A percentile compares a stretch with the other conserved stretches of the same genome.
These are phyloP conservation scores for Melinaea marsaeus DNA, from an alignment of 2,888 invertebrate genomes.

Conservation along the genomic window DNA sequence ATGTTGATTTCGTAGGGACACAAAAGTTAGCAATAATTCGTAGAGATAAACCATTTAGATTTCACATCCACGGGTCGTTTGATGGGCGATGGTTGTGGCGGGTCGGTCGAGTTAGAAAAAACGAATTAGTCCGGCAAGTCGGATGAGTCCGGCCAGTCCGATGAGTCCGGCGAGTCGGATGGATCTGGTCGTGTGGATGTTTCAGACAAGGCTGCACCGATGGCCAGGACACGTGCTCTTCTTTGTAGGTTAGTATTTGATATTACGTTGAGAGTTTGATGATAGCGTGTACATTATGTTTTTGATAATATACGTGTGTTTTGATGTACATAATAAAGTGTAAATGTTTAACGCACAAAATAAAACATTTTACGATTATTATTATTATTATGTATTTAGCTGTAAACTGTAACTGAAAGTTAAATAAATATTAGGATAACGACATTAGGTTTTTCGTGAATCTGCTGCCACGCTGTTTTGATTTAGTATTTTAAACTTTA, in stretches of 20 bases:
- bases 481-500: constrained; percentile 19
- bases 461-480: constrained; percentile 42
- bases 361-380: constrained; percentile 43
- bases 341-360: constrained; percentile 78
- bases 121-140: constrained; percentile 22
- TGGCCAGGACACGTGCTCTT: constrained; percentile 58
- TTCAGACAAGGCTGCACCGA: constrained; percentile 76
- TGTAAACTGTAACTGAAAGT: constrained; percentile 62
- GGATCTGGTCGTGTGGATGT: constrained; percentile 55
- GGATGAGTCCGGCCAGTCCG: constrained; percentile 23
- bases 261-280: constrained; percentile 64
- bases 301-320: constrained; percentile 73
- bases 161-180: constrained; percentile 26
- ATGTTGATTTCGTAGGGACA: constrained; percentile 49
- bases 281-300: constrained; percentile 69
- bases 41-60: constrained; percentile 55
- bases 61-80: constrained; percentile 39
- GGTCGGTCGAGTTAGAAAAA: background rate
- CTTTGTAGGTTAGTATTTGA: constrained; percentile 55
- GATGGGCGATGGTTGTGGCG: background rate
- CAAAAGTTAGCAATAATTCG: constrained; percentile 59
- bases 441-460: constrained; percentile 52
- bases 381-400: constrained; percentile 70
- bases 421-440: constrained; percentile 64
- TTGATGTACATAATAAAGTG: constrained; percentile 77